phyloP scores from a whole-genome alignment of 2,113 vertebrate species.

The Choloepus hoffmanni region DNA sequence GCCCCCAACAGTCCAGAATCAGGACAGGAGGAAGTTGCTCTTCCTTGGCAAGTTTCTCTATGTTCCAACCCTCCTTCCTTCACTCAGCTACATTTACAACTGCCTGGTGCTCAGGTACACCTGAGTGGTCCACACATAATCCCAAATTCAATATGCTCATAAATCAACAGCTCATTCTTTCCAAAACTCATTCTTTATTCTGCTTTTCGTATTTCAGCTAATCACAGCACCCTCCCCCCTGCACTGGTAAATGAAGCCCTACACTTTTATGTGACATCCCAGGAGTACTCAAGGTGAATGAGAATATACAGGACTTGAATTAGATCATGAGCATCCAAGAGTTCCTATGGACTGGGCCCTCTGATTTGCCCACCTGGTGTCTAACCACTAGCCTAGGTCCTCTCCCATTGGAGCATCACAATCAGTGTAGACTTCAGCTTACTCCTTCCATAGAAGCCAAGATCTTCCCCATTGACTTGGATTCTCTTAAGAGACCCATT shows the following conservation, averaged over 20 bases:
- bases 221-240: not conserved
- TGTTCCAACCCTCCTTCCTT: not conserved
- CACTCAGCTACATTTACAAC: not conserved
- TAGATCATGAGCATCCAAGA: not conserved
- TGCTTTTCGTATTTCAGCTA: conserved; percentile 47
- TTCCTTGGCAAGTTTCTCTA: conserved; percentile 1
- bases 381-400: not conserved
- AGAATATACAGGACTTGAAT: not conserved
- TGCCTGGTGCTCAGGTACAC: not conserved
- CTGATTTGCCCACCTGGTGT: not conserved
- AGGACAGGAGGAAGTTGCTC: not conserved
- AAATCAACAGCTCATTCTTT: conserved; percentile 35
- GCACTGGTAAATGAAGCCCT: conserved; percentile 1
- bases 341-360: not conserved
- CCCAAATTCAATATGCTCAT: not conserved
- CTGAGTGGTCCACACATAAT: not conserved
- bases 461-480: not conserved
- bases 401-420: not conserved
- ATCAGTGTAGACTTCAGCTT: not conserved
- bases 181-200: not conserved
- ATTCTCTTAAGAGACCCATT: not conserved
- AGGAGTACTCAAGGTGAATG: conserved; percentile 24
- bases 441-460: not conserved
- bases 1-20: not conserved
- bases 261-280: not conserved